These are phyloP conservation scores for Rhagonycha fulva DNA, from an alignment of 2,888 invertebrate genomes.

Conservation along the genomic window DNA sequence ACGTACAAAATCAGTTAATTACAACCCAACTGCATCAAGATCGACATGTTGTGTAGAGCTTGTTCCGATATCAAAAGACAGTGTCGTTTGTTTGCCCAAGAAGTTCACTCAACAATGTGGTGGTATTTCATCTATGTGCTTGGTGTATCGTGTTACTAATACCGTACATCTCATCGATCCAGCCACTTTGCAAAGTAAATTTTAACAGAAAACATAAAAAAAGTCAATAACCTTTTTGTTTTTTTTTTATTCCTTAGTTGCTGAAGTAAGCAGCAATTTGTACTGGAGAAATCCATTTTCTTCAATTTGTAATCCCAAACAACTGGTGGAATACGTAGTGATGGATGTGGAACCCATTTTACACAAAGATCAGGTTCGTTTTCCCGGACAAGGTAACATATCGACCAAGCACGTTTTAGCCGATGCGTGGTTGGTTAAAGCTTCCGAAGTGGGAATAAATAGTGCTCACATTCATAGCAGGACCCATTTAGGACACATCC, in stretches of 20 bases:
- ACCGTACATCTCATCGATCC: constrained; percentile 94
- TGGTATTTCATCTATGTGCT: constrained; percentile 84
- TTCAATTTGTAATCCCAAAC: constrained; percentile 87
- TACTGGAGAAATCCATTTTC: constrained; percentile 90
- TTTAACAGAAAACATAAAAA: not conserved
- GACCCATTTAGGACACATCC: constrained; percentile 92
- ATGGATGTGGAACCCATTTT: constrained; percentile 89
- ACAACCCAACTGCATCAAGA: constrained; percentile 98
- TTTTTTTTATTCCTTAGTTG: constrained; percentile 62
- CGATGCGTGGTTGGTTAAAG: constrained; percentile 91
- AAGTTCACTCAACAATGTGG: constrained; percentile 86
- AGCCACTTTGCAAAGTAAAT: constrained; percentile 76
- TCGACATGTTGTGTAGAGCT: constrained; percentile 93
- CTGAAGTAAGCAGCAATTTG: constrained; percentile 77
- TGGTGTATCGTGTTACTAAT: constrained; percentile 88
- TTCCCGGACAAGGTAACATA: constrained; percentile 87
- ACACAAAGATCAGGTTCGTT: constrained; percentile 74
- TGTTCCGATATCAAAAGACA: constrained; percentile 94
- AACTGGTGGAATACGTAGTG: constrained; percentile 88
- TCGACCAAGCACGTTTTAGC: constrained; percentile 87
- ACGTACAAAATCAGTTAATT: constrained; percentile 91
- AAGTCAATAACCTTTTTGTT: not conserved
- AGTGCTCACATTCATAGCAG: constrained; percentile 83
- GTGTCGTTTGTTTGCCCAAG: constrained; percentile 86
- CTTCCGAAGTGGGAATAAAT: constrained; percentile 82